Evolutionary conservation across 2,797 vertebrate species (phyloP).

Genomic region (Rhynchotus rufescens): DNA sequence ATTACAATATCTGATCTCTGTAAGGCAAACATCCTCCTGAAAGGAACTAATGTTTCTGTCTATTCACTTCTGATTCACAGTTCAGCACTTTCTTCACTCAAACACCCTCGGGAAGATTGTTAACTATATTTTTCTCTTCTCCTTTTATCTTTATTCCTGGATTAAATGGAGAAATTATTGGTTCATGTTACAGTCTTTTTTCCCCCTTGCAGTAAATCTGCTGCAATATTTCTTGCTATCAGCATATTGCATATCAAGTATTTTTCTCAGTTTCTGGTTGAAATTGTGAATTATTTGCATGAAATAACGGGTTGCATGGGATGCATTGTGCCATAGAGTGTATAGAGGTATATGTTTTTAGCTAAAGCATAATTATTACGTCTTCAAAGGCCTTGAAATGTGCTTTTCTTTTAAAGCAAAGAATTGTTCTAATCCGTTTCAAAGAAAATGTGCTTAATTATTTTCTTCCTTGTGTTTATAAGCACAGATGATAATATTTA

Average conservation of each 20-base stretch:
- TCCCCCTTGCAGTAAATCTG: neutral
- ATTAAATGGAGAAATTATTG: constrained; percentile 46
- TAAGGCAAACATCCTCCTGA: constrained; percentile 58
- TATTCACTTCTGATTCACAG: constrained; percentile 54
- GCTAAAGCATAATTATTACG: neutral
- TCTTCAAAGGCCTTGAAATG: neutral
- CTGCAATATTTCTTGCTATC: neutral
- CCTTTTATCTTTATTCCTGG: constrained; percentile 48
- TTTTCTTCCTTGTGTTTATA: constrained; percentile 5
- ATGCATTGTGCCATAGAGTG: neutral
- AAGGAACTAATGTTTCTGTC: constrained; percentile 61
- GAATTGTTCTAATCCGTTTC: neutral
- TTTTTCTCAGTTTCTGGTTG: neutral
- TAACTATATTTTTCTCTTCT: constrained; percentile 35
- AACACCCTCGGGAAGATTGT: constrained; percentile 45
- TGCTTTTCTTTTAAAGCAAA: neutral
- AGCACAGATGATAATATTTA: neutral
- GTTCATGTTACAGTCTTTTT: neutral
- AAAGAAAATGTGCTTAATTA: neutral
- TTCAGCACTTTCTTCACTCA: constrained; percentile 53
- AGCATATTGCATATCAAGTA: rapidly evolving
- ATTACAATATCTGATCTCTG: constrained; percentile 63
- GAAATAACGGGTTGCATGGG: neutral
- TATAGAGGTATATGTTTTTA: neutral
- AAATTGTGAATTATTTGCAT: neutral